Evolutionary conservation across 1,140 invertebrate genomes (phyloP), one percentile per base, ranked within the genome.

Genomic region (Drosophila tani): DNA sequence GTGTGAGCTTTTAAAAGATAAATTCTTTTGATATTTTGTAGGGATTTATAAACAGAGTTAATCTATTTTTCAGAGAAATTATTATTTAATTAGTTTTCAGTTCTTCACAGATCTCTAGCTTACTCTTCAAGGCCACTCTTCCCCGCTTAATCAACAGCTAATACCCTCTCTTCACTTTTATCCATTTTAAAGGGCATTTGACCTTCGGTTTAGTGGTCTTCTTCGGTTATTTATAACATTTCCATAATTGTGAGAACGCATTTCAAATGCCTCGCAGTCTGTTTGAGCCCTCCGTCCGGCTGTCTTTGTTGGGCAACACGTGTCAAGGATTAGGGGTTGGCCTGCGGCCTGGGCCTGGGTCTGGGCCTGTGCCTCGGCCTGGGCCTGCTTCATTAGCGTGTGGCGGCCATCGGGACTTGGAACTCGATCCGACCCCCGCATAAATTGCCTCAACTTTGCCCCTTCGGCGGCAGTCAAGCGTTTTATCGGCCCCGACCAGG

Each of bases 161-260:
- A 46, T 27, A 15, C n/a, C 14, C n/a, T 19, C 15, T 21, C 32
- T 38, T 40, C 0, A 51, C 6, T 11, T 19, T 51, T 12, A 53
- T 38, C 1, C 29, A n/a, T 5, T 47, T 69, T 21, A 11, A 40
- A 74, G 70, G 38, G 55, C 68, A 60, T 73, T 73, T 35, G 21
- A 43, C 8, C 21, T 21, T 32, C 45, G 51, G 38, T 3, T 56
- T 29, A 8, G 8, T 19, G 19, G 4, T 11, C 8, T 51, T 21
- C 8, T 17, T 3, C 14, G 15, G 14, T 43, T 74, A 60, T 73
- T 74, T 74, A 74, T 73, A 73, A 50, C 69, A 73, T 73, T 73
- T 73, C 67, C 69, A 73, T 73, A 73, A 74, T 73, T 74, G 46
- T 73, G 68, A 68, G 69, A 74, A 73, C 70, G 70, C 68, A 74